These are phyloP conservation scores for Melanostoma scalare DNA, from an alignment of 2,888 invertebrate species.

Conservation along the genomic window DNA sequence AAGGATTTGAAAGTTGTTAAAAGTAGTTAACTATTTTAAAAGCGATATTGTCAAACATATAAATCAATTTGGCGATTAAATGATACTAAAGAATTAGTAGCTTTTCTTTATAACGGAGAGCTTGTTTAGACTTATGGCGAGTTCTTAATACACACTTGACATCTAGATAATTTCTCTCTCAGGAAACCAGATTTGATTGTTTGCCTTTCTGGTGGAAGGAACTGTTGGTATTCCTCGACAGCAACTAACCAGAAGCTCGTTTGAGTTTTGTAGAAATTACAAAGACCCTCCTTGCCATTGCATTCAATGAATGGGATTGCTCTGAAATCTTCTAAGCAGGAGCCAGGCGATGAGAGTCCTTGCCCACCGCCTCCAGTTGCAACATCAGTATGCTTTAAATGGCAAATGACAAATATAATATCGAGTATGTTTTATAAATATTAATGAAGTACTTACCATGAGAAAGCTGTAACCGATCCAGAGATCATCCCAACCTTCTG, in stretches of 20 bases:
- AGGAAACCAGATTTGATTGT: conserved; percentile 95
- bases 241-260: conserved; percentile 99
- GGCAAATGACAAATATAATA: not conserved
- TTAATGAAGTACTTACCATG: conserved; percentile 86
- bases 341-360: conserved; percentile 96
- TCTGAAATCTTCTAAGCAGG: conserved; percentile 98
- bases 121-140: conserved; percentile 76
- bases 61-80: too few relatives aligned
- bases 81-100: not conserved
- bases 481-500: conserved; percentile 92
- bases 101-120: conserved; percentile 1
- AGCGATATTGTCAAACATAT: too few relatives aligned
- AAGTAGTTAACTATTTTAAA: too few relatives aligned
- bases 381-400: conserved; percentile 94
- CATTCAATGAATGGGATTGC: conserved; percentile 99
- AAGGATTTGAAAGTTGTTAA: too few relatives aligned
- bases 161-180: conserved; percentile 91
- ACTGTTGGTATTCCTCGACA: conserved; percentile 93
- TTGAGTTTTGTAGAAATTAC: conserved; percentile 97
- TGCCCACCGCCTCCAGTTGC: conserved; percentile 99
- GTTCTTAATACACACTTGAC: conserved; percentile 94
- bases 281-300: conserved; percentile 96
- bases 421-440: too few relatives aligned
- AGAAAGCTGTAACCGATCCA: conserved; percentile 99
- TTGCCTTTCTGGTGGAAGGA: conserved; percentile 91